Conservation (phyloP, 2,797 vertebrate genomes). For the Moxostoma hubbsi region DNA sequence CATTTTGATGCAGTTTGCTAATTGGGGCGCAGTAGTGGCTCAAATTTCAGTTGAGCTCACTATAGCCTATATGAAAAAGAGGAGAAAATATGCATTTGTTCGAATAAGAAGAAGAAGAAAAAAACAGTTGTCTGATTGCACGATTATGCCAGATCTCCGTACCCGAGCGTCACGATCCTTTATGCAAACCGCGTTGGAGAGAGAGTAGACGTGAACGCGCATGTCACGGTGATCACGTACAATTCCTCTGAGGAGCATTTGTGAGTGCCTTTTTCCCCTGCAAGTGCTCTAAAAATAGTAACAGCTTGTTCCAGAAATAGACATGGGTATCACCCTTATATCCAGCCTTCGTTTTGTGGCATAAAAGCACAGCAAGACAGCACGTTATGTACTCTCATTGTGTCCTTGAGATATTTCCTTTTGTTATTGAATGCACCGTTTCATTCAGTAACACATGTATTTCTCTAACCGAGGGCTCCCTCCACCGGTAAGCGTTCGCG, state of each 20-base stretch:
- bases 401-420: conserved; percentile 41
- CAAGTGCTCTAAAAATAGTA: conserved; percentile 98
- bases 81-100: not conserved
- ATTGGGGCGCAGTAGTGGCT: not conserved
- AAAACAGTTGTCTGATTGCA: not conserved
- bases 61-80: not conserved
- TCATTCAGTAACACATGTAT: conserved; percentile 10
- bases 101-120: not conserved
- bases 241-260: conserved; percentile 95
- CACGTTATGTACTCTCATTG: conserved; percentile 46
- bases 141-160: conserved; percentile 3
- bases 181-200: conserved; percentile 62
- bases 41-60: conserved; percentile 24
- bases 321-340: conserved; percentile 97
- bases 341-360: conserved; percentile 90
- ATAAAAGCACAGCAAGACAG: conserved; percentile 37
- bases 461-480: conserved; percentile 22
- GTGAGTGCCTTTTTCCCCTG: conserved; percentile 85
- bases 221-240: conserved; percentile 85
- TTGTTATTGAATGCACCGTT: conserved; percentile 19
- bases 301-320: conserved; percentile 99
- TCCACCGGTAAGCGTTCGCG: not conserved
- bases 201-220: conserved; percentile 75
- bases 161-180: conserved; percentile 54
- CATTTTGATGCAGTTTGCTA: not conserved